Percentiles rank a stretch among this genome's conserved stretches.
Conservation (phyloP, 2,113 vertebrate species). For the Vulpes lagopus region DNA sequence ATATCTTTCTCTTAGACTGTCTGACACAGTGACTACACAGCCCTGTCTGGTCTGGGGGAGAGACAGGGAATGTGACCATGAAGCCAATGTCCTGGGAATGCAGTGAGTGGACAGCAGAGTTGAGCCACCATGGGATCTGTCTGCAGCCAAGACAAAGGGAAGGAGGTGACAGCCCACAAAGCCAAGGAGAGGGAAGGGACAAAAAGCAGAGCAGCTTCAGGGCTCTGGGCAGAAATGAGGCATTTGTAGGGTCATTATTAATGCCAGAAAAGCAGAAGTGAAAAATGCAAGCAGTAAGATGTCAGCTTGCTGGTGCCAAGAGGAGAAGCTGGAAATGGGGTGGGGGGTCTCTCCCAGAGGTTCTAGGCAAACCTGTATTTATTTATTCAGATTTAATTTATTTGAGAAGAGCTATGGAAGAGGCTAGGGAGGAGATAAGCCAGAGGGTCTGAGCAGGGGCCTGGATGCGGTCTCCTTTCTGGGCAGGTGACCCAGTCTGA, state of each 20-base stretch:
- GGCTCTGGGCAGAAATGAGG: background rate
- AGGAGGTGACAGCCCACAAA: too few relatives aligned
- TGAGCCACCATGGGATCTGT: background rate
- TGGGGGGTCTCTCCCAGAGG: background rate
- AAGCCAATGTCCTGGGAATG: background rate
- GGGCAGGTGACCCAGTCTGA: background rate
- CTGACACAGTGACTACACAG: rapidly evolving
- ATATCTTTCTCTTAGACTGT: background rate
- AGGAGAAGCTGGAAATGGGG: background rate
- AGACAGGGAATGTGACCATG: background rate
- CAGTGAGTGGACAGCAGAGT: background rate
- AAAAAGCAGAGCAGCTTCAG: background rate
- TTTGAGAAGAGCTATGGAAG: background rate
- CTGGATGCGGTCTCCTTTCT: background rate
- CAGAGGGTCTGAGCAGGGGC: background rate
- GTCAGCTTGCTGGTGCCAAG: background rate
- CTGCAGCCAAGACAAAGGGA: background rate
- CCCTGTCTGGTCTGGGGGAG: background rate
- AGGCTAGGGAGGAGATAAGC: background rate
- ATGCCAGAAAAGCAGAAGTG: background rate
- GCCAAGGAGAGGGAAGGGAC: background rate
- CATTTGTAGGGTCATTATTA: background rate
- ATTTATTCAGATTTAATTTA: background rate
- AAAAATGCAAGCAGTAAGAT: rapidly evolving
- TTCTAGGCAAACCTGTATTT: background rate